Percentiles rank a stretch among this genome's conserved stretches.
These are phyloP conservation scores for Sisyra nigra DNA, from an alignment of 2,888 invertebrate genomes.

Conservation along the genomic window DNA sequence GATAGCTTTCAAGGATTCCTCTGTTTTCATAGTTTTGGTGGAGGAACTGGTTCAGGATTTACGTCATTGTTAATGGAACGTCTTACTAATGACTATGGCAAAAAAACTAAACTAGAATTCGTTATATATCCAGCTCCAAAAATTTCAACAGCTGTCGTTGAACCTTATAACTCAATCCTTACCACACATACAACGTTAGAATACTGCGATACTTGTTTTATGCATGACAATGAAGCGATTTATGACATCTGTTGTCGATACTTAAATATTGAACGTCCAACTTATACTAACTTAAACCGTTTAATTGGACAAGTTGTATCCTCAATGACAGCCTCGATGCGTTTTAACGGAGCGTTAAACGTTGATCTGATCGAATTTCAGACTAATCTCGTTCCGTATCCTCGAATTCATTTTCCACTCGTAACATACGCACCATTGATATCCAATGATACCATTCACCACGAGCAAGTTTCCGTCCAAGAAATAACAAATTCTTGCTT, in stretches of 20 bases:
- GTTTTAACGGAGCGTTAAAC: constrained; percentile 21
- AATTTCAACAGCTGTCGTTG: constrained; percentile 12
- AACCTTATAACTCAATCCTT: constrained; percentile 41
- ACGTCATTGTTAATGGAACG: not conserved
- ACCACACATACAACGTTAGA: constrained; percentile 41
- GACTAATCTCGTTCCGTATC: constrained; percentile 36
- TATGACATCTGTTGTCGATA: constrained; percentile 39
- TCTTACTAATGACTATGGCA: not conserved
- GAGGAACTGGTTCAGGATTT: constrained; percentile 2
- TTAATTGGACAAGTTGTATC: constrained; percentile 1
- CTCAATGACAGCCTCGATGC: constrained; percentile 1
- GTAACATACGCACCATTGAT: constrained; percentile 28
- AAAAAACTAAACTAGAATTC: not conserved
- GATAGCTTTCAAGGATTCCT: not conserved
- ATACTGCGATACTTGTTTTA: constrained; percentile 41
- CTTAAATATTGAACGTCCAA: constrained; percentile 3
- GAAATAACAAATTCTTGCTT: not conserved
- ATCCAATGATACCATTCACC: not conserved
- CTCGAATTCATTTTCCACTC: constrained; percentile 41
- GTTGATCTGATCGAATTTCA: constrained; percentile 41
- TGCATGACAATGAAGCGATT: constrained; percentile 28
- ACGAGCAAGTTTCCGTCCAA: not conserved
- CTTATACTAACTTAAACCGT: not conserved
- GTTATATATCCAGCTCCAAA: constrained; percentile 4
- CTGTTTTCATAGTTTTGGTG: not conserved